Conservation (phyloP, 2,113 vertebrate genomes). For the Coptodon bakossiorum region DNA sequence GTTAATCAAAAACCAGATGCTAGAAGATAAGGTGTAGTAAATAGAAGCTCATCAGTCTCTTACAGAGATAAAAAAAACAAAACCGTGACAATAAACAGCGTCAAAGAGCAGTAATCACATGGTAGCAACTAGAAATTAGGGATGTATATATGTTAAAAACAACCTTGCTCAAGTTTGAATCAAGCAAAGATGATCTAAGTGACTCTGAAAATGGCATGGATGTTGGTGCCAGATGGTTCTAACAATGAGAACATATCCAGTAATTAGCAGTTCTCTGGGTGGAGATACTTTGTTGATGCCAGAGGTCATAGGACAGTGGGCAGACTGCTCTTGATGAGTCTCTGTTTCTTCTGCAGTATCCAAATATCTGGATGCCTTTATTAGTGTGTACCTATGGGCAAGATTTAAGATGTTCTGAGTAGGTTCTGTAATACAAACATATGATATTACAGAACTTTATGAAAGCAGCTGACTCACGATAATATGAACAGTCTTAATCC, state of each 20-base stretch:
- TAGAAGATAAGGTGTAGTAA: neutral
- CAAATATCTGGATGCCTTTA: neutral
- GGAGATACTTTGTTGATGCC: neutral
- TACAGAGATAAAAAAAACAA: neutral
- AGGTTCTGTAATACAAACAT: neutral
- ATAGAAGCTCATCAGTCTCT: neutral
- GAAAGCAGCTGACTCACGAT: neutral
- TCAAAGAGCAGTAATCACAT: neutral
- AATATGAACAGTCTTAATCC: neutral
- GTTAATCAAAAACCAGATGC: neutral
- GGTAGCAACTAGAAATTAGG: neutral
- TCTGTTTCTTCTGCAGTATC: neutral
- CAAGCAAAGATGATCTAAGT: neutral
- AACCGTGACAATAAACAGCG: rapidly evolving
- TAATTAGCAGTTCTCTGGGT: neutral
- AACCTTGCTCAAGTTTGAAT: neutral
- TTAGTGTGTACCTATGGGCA: neutral
- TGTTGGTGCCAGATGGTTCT: neutral
- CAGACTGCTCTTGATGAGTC: neutral
- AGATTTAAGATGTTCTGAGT: neutral
- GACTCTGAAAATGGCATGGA: neutral
- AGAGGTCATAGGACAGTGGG: neutral
- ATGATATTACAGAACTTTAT: neutral
- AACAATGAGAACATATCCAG: neutral
- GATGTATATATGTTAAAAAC: neutral